These are phyloP conservation scores for Myripristis murdjan DNA, from an alignment of 2,797 vertebrate species.

Conservation along the genomic window DNA sequence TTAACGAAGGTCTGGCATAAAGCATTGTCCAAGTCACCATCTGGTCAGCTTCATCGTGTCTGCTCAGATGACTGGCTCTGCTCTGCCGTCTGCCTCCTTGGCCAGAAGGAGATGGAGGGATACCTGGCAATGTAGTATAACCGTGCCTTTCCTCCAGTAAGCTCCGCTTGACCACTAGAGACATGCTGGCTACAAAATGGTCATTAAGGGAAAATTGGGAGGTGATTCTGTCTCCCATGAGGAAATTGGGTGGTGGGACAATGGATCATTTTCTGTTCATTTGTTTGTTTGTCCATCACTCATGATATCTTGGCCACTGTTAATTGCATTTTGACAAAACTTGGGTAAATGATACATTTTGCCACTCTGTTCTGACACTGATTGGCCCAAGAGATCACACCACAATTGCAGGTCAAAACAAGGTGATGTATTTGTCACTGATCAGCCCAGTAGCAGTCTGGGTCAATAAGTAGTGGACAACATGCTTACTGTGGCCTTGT, in stretches of 20 bases:
- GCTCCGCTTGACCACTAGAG: conserved; percentile 42
- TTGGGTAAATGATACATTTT: no score
- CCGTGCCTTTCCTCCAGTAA: conserved; percentile 25
- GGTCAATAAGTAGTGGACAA: no score
- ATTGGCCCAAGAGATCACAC: no score
- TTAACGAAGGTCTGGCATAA: conserved; percentile 30
- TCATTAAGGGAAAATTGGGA: conserved; percentile 40
- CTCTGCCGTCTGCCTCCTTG: conserved; percentile 41
- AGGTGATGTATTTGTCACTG: no score
- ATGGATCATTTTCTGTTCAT: conserved; percentile 2
- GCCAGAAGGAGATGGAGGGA: conserved; percentile 21
- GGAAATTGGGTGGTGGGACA: conserved; percentile 27
- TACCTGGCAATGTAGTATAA: conserved; percentile 32
- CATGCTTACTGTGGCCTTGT: not conserved
- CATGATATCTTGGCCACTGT: no score
- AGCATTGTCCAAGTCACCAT: conserved; percentile 51
- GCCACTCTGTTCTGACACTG: no score
- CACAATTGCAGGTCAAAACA: no score
- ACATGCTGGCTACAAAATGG: conserved; percentile 58
- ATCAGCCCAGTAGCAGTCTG: no score
- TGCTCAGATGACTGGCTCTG: conserved; percentile 51
- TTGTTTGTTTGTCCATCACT: conserved; percentile 2
- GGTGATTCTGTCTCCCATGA: conserved; percentile 25
- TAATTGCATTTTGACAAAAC: no score
- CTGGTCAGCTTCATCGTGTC: conserved; percentile 59